Conservation (phyloP, 2,113 vertebrate species). For the Ceyx cyanopectus region DNA sequence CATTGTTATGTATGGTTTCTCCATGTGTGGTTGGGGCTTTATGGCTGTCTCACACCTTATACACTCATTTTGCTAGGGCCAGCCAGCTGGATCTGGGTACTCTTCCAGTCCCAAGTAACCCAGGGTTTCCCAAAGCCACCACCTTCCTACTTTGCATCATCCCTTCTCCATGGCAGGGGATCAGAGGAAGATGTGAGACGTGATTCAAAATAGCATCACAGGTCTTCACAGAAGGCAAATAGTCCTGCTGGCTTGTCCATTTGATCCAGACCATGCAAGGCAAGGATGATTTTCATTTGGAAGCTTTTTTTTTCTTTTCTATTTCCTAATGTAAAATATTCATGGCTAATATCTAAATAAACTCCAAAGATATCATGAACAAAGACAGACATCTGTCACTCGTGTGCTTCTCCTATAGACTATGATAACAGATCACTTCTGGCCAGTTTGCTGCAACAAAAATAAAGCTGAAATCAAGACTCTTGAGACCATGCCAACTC, state of each 20-base stretch:
- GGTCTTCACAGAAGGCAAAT: neutral
- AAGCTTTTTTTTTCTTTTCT: neutral
- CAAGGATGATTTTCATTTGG: neutral
- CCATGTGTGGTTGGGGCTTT: neutral
- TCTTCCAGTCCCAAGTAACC: neutral
- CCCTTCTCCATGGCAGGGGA: neutral
- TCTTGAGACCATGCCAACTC: neutral
- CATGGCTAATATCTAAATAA: conserved; percentile 32
- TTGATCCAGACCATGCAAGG: neutral
- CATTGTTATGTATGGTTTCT: neutral
- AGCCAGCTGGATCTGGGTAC: neutral
- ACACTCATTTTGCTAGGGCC: fast-evolving
- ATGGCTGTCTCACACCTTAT: fast-evolving
- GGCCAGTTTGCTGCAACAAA: conserved; percentile 65
- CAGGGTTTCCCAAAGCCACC: neutral
- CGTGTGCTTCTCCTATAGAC: conserved; percentile 29
- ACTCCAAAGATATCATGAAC: conserved; percentile 18
- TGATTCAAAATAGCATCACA: neutral
- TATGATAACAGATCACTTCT: conserved; percentile 55
- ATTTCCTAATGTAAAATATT: conserved; percentile 3
- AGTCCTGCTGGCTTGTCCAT: neutral
- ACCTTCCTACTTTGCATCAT: neutral
- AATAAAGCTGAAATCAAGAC: conserved; percentile 48
- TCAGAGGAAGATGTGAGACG: neutral
- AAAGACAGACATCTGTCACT: conserved; percentile 62